phyloP scores from a whole-genome alignment of 2,113 vertebrate species.

The Leptobrachium ailaonicum region DNA sequence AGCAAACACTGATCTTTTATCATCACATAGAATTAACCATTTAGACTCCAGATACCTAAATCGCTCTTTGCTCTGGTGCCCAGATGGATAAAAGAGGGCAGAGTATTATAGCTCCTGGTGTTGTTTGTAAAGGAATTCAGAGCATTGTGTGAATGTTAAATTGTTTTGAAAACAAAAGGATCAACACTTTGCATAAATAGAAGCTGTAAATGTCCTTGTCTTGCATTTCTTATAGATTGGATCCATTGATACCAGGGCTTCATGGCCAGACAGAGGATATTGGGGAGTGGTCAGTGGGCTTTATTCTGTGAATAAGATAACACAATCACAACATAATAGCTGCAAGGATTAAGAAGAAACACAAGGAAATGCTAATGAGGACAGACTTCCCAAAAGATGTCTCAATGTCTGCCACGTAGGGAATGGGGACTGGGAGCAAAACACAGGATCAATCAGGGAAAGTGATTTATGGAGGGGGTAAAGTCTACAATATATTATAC shows the following conservation, averaged over 20 bases:
- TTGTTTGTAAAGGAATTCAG: neutral
- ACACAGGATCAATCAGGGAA: neutral
- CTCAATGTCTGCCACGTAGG: neutral
- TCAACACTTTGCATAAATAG: neutral
- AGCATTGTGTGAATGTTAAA: no score
- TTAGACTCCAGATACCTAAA: no score
- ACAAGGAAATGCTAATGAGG: neutral
- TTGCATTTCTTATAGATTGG: neutral
- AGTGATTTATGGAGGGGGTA: neutral
- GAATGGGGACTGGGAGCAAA: no score
- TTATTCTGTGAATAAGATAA: neutral
- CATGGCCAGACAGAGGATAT: conserved; percentile 4
- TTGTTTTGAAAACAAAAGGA: neutral
- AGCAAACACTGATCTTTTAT: no score
- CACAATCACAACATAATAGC: neutral
- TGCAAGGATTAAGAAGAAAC: neutral
- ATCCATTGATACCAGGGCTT: conserved; percentile 16
- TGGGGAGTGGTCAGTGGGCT: conserved; percentile 15
- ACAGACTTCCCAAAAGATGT: neutral
- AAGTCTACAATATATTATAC: no score
- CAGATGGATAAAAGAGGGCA: neutral
- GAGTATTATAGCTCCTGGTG: neutral
- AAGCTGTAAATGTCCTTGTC: neutral
- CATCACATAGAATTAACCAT: no score
- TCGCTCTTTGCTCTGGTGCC: neutral